Conservation (phyloP, 2,797 vertebrate species). For the Alfaro cultratus region DNA sequence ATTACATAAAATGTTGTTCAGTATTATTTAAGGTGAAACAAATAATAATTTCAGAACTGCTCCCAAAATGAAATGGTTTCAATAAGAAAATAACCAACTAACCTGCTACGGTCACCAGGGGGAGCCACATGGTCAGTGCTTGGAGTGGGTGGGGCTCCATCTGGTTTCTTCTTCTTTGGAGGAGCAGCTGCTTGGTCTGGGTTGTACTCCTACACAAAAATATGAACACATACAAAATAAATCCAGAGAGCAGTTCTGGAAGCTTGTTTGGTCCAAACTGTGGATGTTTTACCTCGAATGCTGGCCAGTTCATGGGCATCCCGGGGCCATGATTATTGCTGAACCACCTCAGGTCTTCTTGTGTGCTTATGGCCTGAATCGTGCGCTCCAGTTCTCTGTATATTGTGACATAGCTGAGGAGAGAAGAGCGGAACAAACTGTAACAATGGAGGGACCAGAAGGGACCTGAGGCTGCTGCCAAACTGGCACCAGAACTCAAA, state of each 20-base stretch:
- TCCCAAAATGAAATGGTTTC: background rate
- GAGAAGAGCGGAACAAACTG: constrained; percentile 47
- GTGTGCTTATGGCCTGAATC: constrained; percentile 88
- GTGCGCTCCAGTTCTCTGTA: constrained; percentile 95
- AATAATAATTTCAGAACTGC: background rate
- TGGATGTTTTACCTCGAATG: constrained; percentile 86
- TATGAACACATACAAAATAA: background rate
- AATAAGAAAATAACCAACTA: constrained; percentile 42
- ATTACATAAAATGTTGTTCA: background rate
- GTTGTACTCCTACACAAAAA: constrained; percentile 89
- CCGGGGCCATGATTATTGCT: constrained; percentile 91
- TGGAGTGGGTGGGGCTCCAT: constrained; percentile 88
- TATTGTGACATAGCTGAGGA: constrained; percentile 88
- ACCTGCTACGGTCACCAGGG: constrained; percentile 93
- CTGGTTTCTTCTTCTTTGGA: constrained; percentile 91
- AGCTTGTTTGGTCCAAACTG: background rate
- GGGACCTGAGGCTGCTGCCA: constrained; percentile 42
- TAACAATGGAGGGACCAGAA: constrained; percentile 42
- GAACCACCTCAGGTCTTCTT: constrained; percentile 98
- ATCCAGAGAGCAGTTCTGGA: background rate
- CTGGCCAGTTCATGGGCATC: constrained; percentile 99
- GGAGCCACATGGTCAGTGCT: constrained; percentile 87
- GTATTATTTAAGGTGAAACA: background rate
- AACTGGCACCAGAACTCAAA: constrained; percentile 44
- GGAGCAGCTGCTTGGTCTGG: constrained; percentile 90